phyloP scores from a whole-genome alignment of 2,888 invertebrate genomes.

The Anthophora plumipes region DNA sequence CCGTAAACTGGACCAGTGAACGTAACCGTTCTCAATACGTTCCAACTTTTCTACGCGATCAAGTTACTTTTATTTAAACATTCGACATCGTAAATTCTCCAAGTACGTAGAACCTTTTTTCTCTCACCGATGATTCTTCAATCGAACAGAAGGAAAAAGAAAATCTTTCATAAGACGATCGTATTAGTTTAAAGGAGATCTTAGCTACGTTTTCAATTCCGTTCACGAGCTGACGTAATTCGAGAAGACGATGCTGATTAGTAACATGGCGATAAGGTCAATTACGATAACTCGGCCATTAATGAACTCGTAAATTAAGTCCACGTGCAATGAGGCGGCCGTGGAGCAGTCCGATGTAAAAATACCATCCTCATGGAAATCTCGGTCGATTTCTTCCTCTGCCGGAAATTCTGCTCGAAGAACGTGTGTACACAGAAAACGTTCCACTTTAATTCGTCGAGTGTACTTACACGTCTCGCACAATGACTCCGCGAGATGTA shows the following conservation, averaged over 20 bases:
- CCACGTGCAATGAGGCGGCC: not conserved
- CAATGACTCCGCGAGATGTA: not conserved
- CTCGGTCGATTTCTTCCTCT: constrained; percentile 11
- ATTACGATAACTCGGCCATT: constrained; percentile 61
- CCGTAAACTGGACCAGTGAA: constrained; percentile 1
- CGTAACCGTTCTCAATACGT: not conserved
- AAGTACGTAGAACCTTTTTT: no score
- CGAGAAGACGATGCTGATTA: constrained; percentile 54
- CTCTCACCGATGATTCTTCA: not conserved
- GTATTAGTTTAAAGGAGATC: no score
- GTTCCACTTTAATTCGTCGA: constrained; percentile 23
- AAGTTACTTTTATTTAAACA: not conserved
- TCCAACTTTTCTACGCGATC: not conserved
- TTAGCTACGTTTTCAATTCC: not conserved
- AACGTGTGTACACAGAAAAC: not conserved
- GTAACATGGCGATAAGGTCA: constrained; percentile 63
- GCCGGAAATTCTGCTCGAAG: not conserved
- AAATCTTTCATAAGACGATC: not conserved
- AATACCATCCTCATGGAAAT: constrained; percentile 11
- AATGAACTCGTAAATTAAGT: constrained; percentile 55
- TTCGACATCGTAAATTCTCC: not conserved
- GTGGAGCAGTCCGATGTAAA: not conserved
- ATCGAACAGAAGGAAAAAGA: not conserved
- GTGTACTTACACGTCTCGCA: not conserved
- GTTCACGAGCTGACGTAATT: constrained; percentile 40